Percentiles rank a stretch among this genome's conserved stretches.
Evolutionary conservation across 1,140 invertebrate species (phyloP).

Genomic region (Leguminivora glycinivorella): DNA sequence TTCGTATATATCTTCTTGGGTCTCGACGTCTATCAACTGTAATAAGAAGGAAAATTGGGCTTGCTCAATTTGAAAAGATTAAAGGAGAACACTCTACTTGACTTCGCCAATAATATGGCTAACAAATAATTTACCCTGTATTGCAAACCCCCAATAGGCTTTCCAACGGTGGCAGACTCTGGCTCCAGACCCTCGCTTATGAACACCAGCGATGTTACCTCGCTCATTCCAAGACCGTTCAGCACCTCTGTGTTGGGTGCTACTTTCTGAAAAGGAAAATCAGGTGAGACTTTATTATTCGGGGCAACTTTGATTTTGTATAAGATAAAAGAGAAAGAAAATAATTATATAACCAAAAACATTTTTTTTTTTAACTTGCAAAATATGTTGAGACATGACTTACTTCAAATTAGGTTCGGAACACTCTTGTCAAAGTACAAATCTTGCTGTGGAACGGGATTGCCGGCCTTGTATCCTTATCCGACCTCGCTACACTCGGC

Average conservation of each 20-base stretch:
- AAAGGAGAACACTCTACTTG: too few species aligned
- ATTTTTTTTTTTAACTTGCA: too few species aligned
- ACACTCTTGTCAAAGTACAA: too few species aligned
- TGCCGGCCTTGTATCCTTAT: too few species aligned
- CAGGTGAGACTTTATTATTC: too few species aligned
- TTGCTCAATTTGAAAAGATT: too few species aligned
- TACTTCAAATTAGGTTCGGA: too few species aligned
- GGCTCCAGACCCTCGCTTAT: slow-evolving; percentile 36
- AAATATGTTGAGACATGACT: too few species aligned
- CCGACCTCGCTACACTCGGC: too few species aligned
- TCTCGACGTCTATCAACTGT: slow-evolving; percentile 31
- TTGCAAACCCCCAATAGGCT: slow-evolving; percentile 50
- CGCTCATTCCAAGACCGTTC: slow-evolving; percentile 55
- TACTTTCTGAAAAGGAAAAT: slow-evolving; percentile 41
- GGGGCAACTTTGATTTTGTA: too few species aligned
- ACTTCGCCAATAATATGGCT: too few species aligned
- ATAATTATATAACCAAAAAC: background rate
- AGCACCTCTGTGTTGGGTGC: slow-evolving; percentile 45
- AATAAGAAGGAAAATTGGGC: background rate
- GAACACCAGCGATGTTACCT: slow-evolving; percentile 46
- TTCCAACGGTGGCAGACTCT: slow-evolving; percentile 42
- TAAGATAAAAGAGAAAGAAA: background rate
- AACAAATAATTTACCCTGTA: slow-evolving; percentile 44
- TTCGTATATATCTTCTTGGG: slow-evolving; percentile 32
- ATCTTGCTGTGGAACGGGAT: too few species aligned